phyloP scores from a whole-genome alignment of 35 echinoderm and acorn worm genomes.

The Lytechinus variegatus region DNA sequence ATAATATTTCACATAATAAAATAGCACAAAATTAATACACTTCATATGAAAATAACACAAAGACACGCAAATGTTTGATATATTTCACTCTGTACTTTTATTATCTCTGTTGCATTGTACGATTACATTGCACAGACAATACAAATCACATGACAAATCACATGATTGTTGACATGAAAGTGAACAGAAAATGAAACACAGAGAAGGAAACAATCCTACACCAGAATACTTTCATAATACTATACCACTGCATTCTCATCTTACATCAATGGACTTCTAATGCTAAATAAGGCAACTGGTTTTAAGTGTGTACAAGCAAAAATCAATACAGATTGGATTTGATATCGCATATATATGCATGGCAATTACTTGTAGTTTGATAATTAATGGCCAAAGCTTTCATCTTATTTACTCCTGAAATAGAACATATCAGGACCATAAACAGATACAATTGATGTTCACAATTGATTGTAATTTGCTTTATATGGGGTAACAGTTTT shows the following conservation, averaged over 20 bases:
- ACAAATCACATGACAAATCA: background rate
- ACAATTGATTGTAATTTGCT: no score
- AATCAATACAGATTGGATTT: no score
- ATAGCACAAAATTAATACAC: background rate
- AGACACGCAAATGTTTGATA: background rate
- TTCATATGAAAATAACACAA: background rate
- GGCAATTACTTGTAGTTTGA: no score
- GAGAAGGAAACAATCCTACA: background rate
- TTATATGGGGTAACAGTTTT: no score
- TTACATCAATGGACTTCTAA: background rate
- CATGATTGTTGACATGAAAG: background rate
- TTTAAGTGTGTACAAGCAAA: background rate
- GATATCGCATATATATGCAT: no score
- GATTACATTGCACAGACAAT: background rate
- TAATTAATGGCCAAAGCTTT: no score
- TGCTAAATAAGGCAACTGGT: background rate
- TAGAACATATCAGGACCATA: no score
- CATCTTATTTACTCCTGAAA: no score
- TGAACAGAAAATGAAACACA: background rate
- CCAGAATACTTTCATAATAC: background rate
- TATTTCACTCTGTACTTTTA: slow-evolving; percentile 4
- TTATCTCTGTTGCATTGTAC: background rate
- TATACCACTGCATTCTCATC: background rate
- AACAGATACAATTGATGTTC: no score
- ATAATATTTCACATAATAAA: no score